phyloP scores from a whole-genome alignment of 2,797 vertebrate species.

The Lepus oiostolus region DNA sequence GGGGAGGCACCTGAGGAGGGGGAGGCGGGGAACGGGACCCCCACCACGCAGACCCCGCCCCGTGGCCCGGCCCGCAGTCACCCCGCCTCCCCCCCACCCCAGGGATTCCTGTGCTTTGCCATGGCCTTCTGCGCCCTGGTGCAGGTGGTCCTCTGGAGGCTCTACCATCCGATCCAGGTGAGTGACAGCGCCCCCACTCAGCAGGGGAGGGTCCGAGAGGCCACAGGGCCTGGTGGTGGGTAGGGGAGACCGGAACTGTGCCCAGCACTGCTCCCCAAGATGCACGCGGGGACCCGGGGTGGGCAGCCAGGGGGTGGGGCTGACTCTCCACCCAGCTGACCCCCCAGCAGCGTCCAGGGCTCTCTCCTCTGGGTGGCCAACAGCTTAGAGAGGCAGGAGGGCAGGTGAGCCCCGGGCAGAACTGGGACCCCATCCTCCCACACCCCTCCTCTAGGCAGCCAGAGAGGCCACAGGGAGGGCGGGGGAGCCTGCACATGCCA shows the following conservation, averaged over 20 bases:
- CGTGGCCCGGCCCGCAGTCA: not conserved
- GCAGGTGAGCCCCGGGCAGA: no score
- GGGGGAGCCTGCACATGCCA: no score
- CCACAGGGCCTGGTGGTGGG: not conserved
- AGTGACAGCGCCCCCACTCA: not conserved
- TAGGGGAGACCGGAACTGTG: no score
- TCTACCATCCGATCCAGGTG: slow-evolving; percentile 85
- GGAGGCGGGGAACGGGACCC: no score
- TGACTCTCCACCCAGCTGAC: fast-evolving
- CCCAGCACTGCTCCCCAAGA: not conserved
- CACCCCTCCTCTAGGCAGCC: not conserved
- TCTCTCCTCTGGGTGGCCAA: not conserved
- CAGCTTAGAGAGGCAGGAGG: no score
- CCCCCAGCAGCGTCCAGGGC: not conserved
- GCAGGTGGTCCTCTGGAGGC: slow-evolving; percentile 87
- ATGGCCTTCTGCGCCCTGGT: slow-evolving; percentile 86
- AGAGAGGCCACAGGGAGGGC: fast-evolving
- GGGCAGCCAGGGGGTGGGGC: no score
- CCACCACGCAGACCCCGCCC: no score
- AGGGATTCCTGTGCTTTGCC: slow-evolving; percentile 90
- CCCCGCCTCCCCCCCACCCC: slow-evolving; percentile 22
- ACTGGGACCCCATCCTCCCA: not conserved
- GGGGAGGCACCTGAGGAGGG: no score
- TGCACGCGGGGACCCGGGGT: fast-evolving
- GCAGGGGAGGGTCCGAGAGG: fast-evolving